Base-by-base conservation (phyloP, 2,113 vertebrate species). In the Genyomyrus donnyi region DNA sequence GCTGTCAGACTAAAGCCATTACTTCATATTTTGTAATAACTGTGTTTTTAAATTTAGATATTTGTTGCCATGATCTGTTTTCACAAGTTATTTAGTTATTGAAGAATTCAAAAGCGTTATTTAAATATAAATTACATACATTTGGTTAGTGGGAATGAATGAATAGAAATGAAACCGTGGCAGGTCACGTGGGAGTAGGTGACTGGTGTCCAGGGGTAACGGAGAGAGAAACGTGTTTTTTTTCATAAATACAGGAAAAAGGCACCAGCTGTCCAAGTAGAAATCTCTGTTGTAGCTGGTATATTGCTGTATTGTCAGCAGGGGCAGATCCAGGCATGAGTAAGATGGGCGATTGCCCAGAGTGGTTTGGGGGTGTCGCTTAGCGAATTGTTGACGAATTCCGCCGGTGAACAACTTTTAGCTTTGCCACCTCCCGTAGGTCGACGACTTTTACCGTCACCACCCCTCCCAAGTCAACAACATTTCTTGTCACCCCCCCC, bases 281-380 rank as follows among this genome's bases (percentile, higher is more conserved):
- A 58, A 45, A 39, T 48, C 9, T 74, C 31, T 88, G 31, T 31
- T 46, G 56, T 19, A 48, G 13, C 42, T 11, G 19, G 13, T 62
- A 10, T 24, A 88, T n/a, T 39, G 15, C 11, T 87, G 39, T 15
- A 62, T 66, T 88, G 89, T 88, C 74, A 70, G 62, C 90, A 90
- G 84, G 62, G 62, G n/a, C 62, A 70, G 62, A 70, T 31, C 62
- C 62, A 31, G 62, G 3, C 62, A 11, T 15, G 62, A 70, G 27
- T 11, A 13, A 70, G 27, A 27, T 70, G 62, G n/a, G 27, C 10
- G n/a, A 27, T 70, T 31, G 62, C 62, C 62, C 62, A 31, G 62
- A 27, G 27, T 27, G 1, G 62, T 27, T 10, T 70, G 3, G 62
- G 10, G 9, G n/a, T 5, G n/a, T 31, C 62, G n/a, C 62, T 70